phyloP scores from a whole-genome alignment of 2,797 vertebrate species.

The Cryptoblepharus egeriae region DNA sequence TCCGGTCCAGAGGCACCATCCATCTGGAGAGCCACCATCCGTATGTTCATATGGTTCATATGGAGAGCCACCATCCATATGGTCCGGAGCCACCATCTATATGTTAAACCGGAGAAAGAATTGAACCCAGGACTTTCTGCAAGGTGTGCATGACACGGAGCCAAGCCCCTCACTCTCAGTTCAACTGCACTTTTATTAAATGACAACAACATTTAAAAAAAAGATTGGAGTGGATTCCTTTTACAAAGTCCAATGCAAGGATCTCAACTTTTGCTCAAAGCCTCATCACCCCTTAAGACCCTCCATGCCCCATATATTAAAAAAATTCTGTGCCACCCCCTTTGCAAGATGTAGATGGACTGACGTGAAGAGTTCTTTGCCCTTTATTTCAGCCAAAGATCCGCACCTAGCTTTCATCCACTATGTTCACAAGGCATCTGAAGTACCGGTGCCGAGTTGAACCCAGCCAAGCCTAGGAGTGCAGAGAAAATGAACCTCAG shows the following conservation, averaged over 20 bases:
- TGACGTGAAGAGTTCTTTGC: neutral
- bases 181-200: neutral
- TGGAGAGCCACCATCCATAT: no score
- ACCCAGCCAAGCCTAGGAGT: neutral
- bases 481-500: neutral
- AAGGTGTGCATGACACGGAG: neutral
- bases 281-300: neutral
- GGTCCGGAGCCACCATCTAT: no score
- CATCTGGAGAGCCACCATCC: no score
- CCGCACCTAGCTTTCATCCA: no score
- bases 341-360: neutral
- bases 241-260: neutral
- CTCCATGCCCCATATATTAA: no score
- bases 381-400: neutral
- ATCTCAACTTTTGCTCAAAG: neutral
- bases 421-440: neutral
- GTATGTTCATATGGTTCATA: no score
- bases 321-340: neutral
- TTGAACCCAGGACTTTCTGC: no score
- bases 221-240: neutral
- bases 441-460: neutral
- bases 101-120: no score
- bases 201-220: neutral
- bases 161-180: neutral
- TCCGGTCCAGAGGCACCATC: no score